Evolutionary conservation across 2,797 vertebrate genomes (phyloP).

Genomic region (Pempheris klunzingeri): DNA sequence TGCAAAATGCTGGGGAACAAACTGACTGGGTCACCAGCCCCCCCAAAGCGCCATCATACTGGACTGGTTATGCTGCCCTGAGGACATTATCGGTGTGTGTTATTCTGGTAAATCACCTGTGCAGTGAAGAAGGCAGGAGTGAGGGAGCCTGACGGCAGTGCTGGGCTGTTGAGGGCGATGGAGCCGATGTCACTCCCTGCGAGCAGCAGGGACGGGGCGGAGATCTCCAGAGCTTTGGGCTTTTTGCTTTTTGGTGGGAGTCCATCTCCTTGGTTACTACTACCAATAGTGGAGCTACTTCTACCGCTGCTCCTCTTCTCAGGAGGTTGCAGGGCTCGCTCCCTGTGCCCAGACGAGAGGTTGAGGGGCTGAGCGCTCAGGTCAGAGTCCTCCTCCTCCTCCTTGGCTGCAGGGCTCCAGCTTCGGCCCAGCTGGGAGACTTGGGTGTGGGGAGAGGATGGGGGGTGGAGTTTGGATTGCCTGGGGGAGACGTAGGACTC

Average conservation of each 20-base stretch:
- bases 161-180: slow-evolving; percentile 95
- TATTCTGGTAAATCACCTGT: slow-evolving; percentile 83
- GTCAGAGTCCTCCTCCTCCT: slow-evolving; percentile 78
- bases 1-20: slow-evolving; percentile 21
- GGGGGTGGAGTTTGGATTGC: slow-evolving; percentile 85
- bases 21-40: slow-evolving; percentile 16
- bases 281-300: slow-evolving; percentile 63
- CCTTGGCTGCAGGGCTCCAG: slow-evolving; percentile 84
- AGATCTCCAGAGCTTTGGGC: slow-evolving; percentile 95
- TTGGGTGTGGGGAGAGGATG: slow-evolving; percentile 81
- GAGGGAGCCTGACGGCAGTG: slow-evolving; percentile 93
- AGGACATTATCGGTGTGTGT: too few species aligned
- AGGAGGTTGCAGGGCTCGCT: slow-evolving; percentile 83
- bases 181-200: slow-evolving; percentile 93
- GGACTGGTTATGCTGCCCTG: neutral
- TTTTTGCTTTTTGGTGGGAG: slow-evolving; percentile 94
- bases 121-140: slow-evolving; percentile 96
- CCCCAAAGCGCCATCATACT: neutral
- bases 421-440: slow-evolving; percentile 74
- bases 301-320: slow-evolving; percentile 71
- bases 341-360: slow-evolving; percentile 93
- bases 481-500: slow-evolving; percentile 76
- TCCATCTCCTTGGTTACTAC: slow-evolving; percentile 80
- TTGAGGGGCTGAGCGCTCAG: slow-evolving; percentile 89
- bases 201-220: slow-evolving; percentile 90